A percentile compares a stretch with the other conserved stretches of the same genome.
phyloP scores from a whole-genome alignment of 2,113 vertebrate species.

The Pterocles burchelli region DNA sequence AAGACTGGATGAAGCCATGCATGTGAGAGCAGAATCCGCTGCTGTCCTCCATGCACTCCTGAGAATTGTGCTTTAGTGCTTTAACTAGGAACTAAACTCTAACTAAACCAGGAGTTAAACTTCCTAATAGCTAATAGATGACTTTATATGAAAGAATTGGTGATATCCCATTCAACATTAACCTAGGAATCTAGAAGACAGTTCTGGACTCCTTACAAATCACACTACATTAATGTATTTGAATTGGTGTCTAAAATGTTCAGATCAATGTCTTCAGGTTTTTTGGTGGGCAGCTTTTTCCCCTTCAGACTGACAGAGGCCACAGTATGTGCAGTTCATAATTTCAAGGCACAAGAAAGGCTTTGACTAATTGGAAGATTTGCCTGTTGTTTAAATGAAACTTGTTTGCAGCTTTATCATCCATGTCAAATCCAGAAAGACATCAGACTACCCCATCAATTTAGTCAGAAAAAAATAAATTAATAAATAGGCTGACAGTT shows the following conservation, averaged over 20 bases:
- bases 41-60: neutral
- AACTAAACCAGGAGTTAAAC: neutral
- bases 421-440: conserved; percentile 62
- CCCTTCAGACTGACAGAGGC: conserved; percentile 59
- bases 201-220: conserved; percentile 57
- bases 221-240: conserved; percentile 55
- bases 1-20: neutral
- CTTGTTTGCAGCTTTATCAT: conserved; percentile 75
- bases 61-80: neutral
- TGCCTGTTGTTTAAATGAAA: conserved; percentile 78
- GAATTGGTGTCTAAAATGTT: conserved; percentile 60
- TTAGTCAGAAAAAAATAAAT: conserved; percentile 75
- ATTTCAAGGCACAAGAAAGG: conserved; percentile 70
- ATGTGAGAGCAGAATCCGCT: neutral
- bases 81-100: too few species aligned
- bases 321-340: conserved; percentile 60
- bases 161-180: conserved; percentile 50
- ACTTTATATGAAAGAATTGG: neutral
- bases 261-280: conserved; percentile 53
- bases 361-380: conserved; percentile 79
- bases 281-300: neutral
- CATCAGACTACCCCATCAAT: conserved; percentile 71
- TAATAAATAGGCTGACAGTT: conserved; percentile 61
- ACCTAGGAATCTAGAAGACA: conserved; percentile 68
- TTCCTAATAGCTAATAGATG: neutral